Percentiles rank a stretch among this genome's conserved stretches.
Evolutionary conservation across 2,888 invertebrate genomes (phyloP).

Genomic region (Sarcophaga caerulescens): DNA sequence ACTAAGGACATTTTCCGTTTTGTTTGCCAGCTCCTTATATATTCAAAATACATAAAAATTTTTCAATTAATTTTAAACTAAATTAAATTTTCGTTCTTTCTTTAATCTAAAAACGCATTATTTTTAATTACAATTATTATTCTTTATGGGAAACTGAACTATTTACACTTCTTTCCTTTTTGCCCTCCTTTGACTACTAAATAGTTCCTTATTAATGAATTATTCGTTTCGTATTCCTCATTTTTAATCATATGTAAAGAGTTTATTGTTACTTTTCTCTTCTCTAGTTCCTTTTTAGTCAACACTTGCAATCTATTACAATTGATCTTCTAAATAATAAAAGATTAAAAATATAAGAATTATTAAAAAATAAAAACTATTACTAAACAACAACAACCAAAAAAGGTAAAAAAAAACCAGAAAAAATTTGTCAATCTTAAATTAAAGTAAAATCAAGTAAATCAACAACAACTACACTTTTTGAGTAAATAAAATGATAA

Average conservation of each 20-base stretch:
- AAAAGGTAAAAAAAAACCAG: conserved; percentile 41
- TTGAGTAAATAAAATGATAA: conserved; percentile 54
- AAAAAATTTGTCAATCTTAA: conserved; percentile 62
- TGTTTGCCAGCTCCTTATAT: too few relatives aligned
- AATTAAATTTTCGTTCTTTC: too few relatives aligned
- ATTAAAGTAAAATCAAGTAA: conserved; percentile 32
- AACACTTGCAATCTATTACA: background rate
- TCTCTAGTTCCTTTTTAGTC: background rate
- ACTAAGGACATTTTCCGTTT: too few relatives aligned
- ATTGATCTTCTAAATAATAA: conserved; percentile 22
- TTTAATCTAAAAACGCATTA: too few relatives aligned
- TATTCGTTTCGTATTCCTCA: too few relatives aligned
- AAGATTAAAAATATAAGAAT: conserved; percentile 26
- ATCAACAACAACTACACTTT: conserved; percentile 52
- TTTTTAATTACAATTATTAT: too few relatives aligned
- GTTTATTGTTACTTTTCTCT: background rate
- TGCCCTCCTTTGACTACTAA: too few relatives aligned
- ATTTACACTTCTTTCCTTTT: too few relatives aligned
- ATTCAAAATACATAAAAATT: too few relatives aligned
- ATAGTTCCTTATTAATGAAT: background rate
- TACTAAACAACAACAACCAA: conserved; percentile 2
- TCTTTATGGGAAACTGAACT: too few relatives aligned
- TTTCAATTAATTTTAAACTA: too few relatives aligned
- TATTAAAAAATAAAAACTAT: conserved; percentile 40
- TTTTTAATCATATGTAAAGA: background rate